Conservation (phyloP, 92 coral and sea anemone genomes). For the Montipora capitata region DNA sequence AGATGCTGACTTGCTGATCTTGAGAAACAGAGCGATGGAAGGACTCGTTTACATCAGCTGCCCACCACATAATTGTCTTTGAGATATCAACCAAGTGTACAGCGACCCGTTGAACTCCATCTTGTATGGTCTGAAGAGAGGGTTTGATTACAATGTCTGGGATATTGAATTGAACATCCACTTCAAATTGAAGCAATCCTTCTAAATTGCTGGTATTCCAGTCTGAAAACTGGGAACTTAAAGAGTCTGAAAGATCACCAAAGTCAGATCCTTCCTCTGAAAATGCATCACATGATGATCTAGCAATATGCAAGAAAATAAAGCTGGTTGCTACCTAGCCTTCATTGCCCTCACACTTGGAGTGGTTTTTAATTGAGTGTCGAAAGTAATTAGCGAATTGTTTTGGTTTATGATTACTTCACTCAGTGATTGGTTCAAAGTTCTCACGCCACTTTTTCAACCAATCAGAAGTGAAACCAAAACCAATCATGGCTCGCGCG, state of each 20-base stretch:
- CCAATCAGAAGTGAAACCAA: no score
- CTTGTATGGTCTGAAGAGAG: slow-evolving; percentile 82
- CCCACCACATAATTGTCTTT: slow-evolving; percentile 97
- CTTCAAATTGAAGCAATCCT: slow-evolving; percentile 89
- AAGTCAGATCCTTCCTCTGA: slow-evolving; percentile 46
- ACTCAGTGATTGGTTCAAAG: no score
- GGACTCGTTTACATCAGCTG: slow-evolving; percentile 95
- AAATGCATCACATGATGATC: slow-evolving; percentile 40
- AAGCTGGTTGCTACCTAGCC: background rate
- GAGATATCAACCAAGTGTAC: slow-evolving; percentile 84
- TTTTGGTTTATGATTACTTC: no score
- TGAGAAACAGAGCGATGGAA: slow-evolving; percentile 84
- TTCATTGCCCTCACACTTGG: no score
- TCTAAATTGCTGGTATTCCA: slow-evolving; percentile 67
- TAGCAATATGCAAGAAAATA: background rate
- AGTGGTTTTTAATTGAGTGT: no score
- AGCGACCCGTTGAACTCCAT: slow-evolving; percentile 88
- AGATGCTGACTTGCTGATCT: slow-evolving; percentile 73
- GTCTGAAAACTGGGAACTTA: slow-evolving; percentile 63
- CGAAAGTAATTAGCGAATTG: no score
- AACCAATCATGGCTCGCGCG: no score
- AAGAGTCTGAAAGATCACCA: slow-evolving; percentile 74
- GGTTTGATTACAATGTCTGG: slow-evolving; percentile 97
- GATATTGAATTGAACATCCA: slow-evolving; percentile 90
- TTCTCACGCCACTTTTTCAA: no score